Base-by-base conservation (phyloP, 2,888 invertebrate species). In the Desoria tigrina region DNA sequence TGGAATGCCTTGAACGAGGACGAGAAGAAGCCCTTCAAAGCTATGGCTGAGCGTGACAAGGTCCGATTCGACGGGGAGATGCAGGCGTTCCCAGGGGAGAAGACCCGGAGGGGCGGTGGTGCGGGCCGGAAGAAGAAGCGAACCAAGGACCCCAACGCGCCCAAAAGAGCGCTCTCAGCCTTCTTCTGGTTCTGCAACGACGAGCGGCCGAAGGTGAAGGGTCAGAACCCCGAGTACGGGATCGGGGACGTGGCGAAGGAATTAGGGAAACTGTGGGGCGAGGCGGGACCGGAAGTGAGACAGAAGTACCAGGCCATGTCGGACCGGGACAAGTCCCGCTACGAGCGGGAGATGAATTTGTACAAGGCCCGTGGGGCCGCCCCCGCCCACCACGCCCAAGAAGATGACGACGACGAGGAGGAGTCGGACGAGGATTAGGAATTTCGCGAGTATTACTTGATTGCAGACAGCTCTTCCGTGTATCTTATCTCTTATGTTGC, bases 181-280 rank as follows among this genome's bases (percentile, higher is more conserved):
- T 99, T 98, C 86, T 99, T 99, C 86, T 94, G 95, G 90, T 99
- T 98, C 85, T 98, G 96, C 81, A 94, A 94, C 81, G 98, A 98
- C 79, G 96, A 96, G 81, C 89, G 99, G 78, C 88, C 63, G 4
- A 67, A 67, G 61, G 58, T 67, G 9, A 45, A 59, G 18, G 63
- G 60, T 1, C 59, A 86, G 68, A 91, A 96, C 83, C 97, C 97
- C 0, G 94, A 94, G 80, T 94, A 89, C 45, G 90, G 94, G 56
- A 96, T 98, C 79, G 97, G 97, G 24, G 95, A 96, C 78, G 90
- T 96, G 78, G 96, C 97, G 79, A 97, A 97, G 84, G 95, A 95
- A 82, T 85, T 97, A 74, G 96, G 96, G 64, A 87, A 92, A 79
- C 88, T 91, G 79, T 98, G 97, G 97, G 92, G 94, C 57, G 91